A percentile compares a stretch with the other conserved stretches of the same genome.
These are phyloP conservation scores for Melanophora roralis DNA, from an alignment of 2,888 invertebrate genomes.

Conservation along the genomic window DNA sequence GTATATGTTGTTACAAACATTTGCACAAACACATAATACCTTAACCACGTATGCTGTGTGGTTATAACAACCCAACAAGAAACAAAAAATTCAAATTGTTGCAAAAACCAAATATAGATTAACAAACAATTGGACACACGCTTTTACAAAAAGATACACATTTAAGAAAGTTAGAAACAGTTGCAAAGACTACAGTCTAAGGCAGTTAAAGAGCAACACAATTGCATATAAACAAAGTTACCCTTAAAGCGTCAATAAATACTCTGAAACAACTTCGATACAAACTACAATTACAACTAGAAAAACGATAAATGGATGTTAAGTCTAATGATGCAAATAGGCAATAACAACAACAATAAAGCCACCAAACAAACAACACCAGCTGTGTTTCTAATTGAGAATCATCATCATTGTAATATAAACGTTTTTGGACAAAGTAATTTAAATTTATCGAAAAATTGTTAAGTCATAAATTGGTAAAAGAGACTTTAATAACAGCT, in stretches of 20 bases:
- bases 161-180: not conserved
- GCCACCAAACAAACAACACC: constrained; percentile 41
- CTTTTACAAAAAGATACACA: not conserved
- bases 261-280: not conserved
- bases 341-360: constrained; percentile 18
- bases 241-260: constrained; percentile 7
- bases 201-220: constrained; percentile 28
- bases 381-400: constrained; percentile 46
- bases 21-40: too few species aligned
- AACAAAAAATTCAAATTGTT: not conserved
- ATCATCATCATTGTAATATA: constrained; percentile 15
- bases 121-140: not conserved
- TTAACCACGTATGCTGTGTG: too few species aligned
- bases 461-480: too few species aligned
- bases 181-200: constrained; percentile 14
- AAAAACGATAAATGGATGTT: constrained; percentile 38
- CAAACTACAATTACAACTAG: constrained; percentile 11
- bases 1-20: too few species aligned
- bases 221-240: constrained; percentile 56
- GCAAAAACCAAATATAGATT: not conserved
- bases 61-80: not conserved
- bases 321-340: constrained; percentile 50
- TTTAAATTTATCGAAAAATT: not conserved
- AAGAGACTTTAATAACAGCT: too few species aligned
- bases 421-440: not conserved